Evolutionary conservation across 2,797 vertebrate species (phyloP), one percentile per base, ranked within the genome.

Genomic region (Tokudaia tokunoshimensis): DNA sequence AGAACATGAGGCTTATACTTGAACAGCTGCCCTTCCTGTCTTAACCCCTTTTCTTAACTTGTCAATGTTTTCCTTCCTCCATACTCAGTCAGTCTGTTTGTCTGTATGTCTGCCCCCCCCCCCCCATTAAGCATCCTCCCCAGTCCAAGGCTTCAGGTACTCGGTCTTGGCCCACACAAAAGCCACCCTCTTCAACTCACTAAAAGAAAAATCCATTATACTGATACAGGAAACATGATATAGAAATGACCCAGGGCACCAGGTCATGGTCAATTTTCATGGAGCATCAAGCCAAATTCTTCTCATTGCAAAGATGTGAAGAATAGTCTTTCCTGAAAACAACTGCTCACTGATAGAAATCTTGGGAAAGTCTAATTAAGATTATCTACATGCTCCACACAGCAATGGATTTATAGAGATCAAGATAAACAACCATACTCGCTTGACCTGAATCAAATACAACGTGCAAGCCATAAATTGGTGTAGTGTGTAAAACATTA

Each of bases 321-420:
- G 50, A 55, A 95, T 13, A 44, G n/a, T 82, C 44, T 79, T 84
- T 52, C 84, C 34, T 63, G 26, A 86, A 94, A 94, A 93, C 29
- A 80, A 59, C 87, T 9, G 61, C 41, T 31, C 15, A 37, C 57
- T 63, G 24, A 94, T 4, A 44, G 47, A 52, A 80, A 70, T 95
- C 61, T 15, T 55, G 52, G 44, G 74, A 75, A 44, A 10, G 34
- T 80, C 72, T 67, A 89, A 76, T 57, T 41, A 95, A 65, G n/a
- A 78, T 89, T 52, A 89, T 41, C 41, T 80, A 76, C 92, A 89
- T 29, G 6, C 3, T 59, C 74, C 3, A 0, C 31, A 67, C 57
- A 87, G 20, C 3, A 37, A 41, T 13, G 10, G 5, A 50, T 3
- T 75, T 41, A 65, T 47, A 11, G 72, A 90, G 78, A 70, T 37